Evolutionary conservation across 2,797 vertebrate species (phyloP), one percentile per base, ranked within the genome.

Genomic region (Phataginus tetradactyla): DNA sequence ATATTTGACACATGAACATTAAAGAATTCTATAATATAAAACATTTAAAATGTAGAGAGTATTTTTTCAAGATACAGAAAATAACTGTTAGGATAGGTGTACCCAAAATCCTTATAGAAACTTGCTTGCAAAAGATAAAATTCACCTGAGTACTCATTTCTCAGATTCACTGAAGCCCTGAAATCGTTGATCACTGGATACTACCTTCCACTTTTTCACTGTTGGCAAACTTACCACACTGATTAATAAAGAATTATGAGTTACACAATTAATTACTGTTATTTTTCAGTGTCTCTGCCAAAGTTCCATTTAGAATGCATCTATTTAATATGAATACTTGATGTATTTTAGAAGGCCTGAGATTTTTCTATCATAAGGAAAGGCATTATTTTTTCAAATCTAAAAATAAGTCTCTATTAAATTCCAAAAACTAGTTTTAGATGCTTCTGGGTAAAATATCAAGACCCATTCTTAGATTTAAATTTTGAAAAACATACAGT

Each of bases 1-100:
- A 99, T 99, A 99, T 99, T 99, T 99, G 99, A 99, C 99, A 99
- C 98, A 98, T 99, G 99, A 99, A 99, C 98, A 99, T 99, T 99
- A 99, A 99, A 98, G 99, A 98, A 98, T 97, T 98, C 99, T 99
- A 99, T 99, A 99, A 99, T 99, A 99, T 99, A 99, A 99, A 99
- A 99, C 98, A 98, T 99, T 99, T 99, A 99, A 99, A 98, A 98
- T 98, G 99, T 99, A 99, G 99, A 99, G 99, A 99, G 99, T 99
- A 99, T 98, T 99, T 99, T 98, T 98, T 98, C 98, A 99, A 99
- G 98, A 98, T 98, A 99, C 98, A 99, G 98, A 98, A 98, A 98
- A 98, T 96, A 99, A 98, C 91, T 99, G 98, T 92, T 99, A 99
- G 99, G 97, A 98, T 98, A 99, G 98, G 99, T 98, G 99, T 98